These are phyloP conservation scores for Heliconius charithonia DNA, from an alignment of 2,888 invertebrate genomes.

Conservation along the genomic window DNA sequence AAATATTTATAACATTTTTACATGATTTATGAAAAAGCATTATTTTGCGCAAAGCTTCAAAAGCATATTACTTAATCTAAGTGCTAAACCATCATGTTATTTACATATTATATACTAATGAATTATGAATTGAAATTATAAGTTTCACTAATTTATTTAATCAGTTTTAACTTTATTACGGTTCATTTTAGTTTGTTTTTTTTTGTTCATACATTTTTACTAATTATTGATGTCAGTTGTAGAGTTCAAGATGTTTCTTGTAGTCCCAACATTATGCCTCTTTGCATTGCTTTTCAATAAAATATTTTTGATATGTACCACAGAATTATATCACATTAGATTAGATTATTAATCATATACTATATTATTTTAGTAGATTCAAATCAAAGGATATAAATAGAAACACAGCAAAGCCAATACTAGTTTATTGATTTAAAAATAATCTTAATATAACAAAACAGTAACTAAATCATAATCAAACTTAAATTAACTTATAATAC, in stretches of 20 bases:
- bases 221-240: not conserved
- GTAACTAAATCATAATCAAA: conserved; percentile 23
- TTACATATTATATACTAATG: not conserved
- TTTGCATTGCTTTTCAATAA: not conserved
- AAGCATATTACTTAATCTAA: not conserved
- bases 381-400: conserved; percentile 49
- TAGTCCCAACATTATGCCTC: not conserved
- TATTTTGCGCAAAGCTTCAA: not conserved
- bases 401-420: conserved; percentile 78
- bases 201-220: not conserved
- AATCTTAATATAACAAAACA: conserved; percentile 36
- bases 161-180: no score
- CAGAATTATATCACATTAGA: not conserved
- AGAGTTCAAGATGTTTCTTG: not conserved
- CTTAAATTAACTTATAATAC: conserved; percentile 9
- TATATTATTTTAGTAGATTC: not conserved
- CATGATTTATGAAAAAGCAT: not conserved
- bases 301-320: not conserved
- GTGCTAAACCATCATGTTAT: not conserved
- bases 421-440: conserved; percentile 65
- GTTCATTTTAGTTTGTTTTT: no score
- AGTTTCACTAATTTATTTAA: no score
- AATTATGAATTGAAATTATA: no score
- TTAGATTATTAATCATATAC: not conserved
- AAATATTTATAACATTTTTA: not conserved